These are phyloP conservation scores for Acrobasis suavella DNA, from an alignment of 2,888 invertebrate species.

Conservation along the genomic window DNA sequence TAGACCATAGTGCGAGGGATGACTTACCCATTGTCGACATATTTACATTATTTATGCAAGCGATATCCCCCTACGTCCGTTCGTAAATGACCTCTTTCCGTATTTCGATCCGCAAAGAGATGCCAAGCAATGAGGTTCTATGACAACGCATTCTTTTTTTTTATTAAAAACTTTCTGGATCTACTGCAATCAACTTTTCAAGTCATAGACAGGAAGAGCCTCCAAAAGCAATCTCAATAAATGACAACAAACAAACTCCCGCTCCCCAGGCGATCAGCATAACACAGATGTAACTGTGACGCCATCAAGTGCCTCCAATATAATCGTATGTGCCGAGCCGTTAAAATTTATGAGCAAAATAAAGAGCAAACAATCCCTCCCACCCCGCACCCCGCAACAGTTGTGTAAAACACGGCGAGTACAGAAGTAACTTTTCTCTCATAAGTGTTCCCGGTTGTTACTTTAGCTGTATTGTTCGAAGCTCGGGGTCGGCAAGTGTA, in stretches of 20 bases:
- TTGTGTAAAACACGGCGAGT: not conserved
- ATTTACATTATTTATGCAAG: too few relatives aligned
- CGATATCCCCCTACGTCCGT: too few relatives aligned
- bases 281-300: slow-evolving; percentile 6
- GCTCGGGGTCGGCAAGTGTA: too few relatives aligned
- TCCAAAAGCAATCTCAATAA: slow-evolving; percentile 3
- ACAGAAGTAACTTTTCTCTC: not conserved
- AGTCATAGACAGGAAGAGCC: not conserved
- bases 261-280: slow-evolving; percentile 1
- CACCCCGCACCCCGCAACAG: slow-evolving; percentile 1
- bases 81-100: too few relatives aligned
- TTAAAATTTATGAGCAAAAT: slow-evolving; percentile 18
- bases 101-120: too few relatives aligned
- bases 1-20: too few relatives aligned
- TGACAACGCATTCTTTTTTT: too few relatives aligned
- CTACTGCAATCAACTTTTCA: not conserved
- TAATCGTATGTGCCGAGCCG: slow-evolving; percentile 19
- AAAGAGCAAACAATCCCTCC: slow-evolving; percentile 18
- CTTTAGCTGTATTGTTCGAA: too few relatives aligned
- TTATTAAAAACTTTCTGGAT: too few relatives aligned
- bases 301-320: slow-evolving; percentile 4
- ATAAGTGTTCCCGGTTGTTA: too few relatives aligned
- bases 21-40: too few relatives aligned
- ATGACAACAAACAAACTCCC: not conserved
- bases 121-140: too few relatives aligned